These are phyloP conservation scores for Delia radicum DNA, from an alignment of 1,140 invertebrate species.

Conservation along the genomic window DNA sequence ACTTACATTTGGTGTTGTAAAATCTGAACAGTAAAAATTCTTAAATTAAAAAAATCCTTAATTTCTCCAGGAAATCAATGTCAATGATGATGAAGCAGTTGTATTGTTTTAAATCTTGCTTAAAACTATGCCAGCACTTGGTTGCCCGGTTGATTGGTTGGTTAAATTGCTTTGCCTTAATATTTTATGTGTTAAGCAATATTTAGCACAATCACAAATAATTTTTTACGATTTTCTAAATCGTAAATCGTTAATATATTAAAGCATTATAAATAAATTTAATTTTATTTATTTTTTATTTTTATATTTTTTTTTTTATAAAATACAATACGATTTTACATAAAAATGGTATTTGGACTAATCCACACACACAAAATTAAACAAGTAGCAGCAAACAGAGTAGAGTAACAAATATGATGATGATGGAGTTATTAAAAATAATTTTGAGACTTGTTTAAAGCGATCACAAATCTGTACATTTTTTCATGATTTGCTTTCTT, in stretches of 20 bases:
- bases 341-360: too few relatives aligned
- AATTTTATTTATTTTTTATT: neutral
- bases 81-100: neutral
- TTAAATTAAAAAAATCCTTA: constrained; percentile 8
- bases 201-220: neutral
- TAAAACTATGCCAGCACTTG: constrained; percentile 3
- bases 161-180: neutral
- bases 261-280: neutral
- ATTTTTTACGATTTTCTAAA: constrained; percentile 11
- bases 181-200: too few relatives aligned
- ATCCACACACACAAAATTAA: neutral
- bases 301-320: neutral
- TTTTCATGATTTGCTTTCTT: neutral
- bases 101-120: neutral
- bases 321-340: neutral
- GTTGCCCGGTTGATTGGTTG: neutral
- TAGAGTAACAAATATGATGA: neutral
- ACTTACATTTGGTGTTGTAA: constrained; percentile 16
- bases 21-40: neutral
- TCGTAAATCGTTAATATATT: too few relatives aligned
- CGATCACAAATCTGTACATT: neutral
- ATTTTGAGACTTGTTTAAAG: neutral
- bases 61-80: constrained; percentile 22
- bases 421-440: neutral
- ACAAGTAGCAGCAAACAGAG: neutral